These are phyloP conservation scores for Xylocopa sonorina DNA, from an alignment of 1,140 invertebrate species.

Conservation along the genomic window DNA sequence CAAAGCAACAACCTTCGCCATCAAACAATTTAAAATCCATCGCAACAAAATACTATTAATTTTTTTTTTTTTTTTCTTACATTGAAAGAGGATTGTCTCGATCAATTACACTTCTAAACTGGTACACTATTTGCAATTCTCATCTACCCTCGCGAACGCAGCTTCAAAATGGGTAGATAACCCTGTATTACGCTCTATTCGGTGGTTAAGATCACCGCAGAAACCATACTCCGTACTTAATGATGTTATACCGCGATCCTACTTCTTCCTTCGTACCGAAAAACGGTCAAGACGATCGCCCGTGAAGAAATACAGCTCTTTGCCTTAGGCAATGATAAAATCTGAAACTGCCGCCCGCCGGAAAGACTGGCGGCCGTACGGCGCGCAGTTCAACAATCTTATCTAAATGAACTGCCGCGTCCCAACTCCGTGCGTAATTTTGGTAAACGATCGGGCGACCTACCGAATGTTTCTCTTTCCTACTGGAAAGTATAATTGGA, in stretches of 20 bases:
- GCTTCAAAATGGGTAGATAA: too few relatives aligned
- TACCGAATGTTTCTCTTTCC: conserved; percentile 40
- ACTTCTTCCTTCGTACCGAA: not conserved
- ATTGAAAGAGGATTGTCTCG: too few relatives aligned
- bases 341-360: conserved; percentile 47
- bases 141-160: too few relatives aligned
- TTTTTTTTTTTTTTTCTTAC: too few relatives aligned
- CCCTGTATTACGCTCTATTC: too few relatives aligned
- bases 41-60: too few relatives aligned
- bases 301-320: conserved; percentile 61
- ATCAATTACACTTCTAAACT: too few relatives aligned
- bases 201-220: not conserved
- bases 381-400: conserved; percentile 59
- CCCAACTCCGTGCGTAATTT: conserved; percentile 59
- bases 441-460: conserved; percentile 54
- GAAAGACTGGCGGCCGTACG: conserved; percentile 44
- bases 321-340: conserved; percentile 69
- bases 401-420: conserved; percentile 75
- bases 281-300: not conserved
- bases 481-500: conserved; percentile 58
- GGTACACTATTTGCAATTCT: too few relatives aligned
- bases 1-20: too few relatives aligned
- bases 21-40: too few relatives aligned
- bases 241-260: not conserved
- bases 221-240: too few relatives aligned